These are phyloP conservation scores for Numida meleagris DNA, from an alignment of 2,113 vertebrate genomes.

Conservation along the genomic window DNA sequence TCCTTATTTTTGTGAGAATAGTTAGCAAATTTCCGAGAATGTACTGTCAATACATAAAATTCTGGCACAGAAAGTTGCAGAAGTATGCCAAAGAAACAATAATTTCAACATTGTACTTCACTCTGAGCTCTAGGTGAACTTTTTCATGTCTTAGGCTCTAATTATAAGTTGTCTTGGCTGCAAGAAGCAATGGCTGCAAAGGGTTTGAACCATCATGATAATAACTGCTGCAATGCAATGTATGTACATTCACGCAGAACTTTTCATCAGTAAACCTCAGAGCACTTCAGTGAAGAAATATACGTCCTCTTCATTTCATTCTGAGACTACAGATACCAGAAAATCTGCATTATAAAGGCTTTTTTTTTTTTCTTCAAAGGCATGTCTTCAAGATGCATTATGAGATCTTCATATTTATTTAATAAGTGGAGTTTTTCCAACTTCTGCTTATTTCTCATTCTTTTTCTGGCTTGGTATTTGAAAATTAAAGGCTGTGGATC, in stretches of 20 bases:
- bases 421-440: not conserved
- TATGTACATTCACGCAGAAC: not conserved
- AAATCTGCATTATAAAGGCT: not conserved
- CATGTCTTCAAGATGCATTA: not conserved
- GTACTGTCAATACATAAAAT: not conserved
- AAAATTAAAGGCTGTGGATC: not conserved
- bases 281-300: not conserved
- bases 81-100: not conserved
- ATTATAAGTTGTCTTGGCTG: not conserved
- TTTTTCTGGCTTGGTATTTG: not conserved
- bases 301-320: not conserved
- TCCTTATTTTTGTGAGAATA: not conserved
- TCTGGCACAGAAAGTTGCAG: not conserved
- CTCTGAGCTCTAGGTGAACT: not conserved
- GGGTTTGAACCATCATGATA: not conserved
- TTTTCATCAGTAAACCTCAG: not conserved
- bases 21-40: not conserved
- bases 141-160: not conserved
- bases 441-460: not conserved
- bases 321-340: not conserved
- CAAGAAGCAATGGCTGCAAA: not conserved
- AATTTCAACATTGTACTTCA: not conserved
- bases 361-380: not conserved
- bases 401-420: not conserved
- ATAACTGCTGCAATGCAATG: not conserved